A percentile compares a stretch with the other conserved stretches of the same genome.
These are phyloP conservation scores for Pterocles orientalis DNA, from an alignment of 2,113 vertebrate species.

Conservation along the genomic window DNA sequence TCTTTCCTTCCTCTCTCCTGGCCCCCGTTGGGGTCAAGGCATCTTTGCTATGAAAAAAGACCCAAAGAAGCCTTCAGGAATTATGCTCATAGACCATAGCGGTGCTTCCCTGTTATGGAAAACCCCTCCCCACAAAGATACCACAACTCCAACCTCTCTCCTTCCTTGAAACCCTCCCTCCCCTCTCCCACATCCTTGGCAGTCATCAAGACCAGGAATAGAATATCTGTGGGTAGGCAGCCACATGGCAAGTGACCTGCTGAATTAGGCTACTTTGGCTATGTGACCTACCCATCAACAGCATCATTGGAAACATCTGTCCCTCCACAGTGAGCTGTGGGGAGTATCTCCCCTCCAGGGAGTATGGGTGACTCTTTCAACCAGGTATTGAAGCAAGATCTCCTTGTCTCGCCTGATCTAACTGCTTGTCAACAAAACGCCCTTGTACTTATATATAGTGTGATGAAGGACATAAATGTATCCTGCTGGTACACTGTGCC, in stretches of 20 bases:
- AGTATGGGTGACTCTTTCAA: background rate
- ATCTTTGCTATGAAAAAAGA: background rate
- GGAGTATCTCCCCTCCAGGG: background rate
- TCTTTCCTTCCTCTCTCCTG: background rate
- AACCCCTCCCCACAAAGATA: background rate
- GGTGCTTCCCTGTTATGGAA: background rate
- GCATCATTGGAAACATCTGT: background rate
- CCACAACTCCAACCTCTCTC: background rate
- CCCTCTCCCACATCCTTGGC: background rate
- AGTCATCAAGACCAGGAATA: background rate
- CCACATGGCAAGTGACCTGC: rapidly evolving
- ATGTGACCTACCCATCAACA: background rate
- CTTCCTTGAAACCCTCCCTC: background rate
- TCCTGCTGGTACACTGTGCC: background rate
- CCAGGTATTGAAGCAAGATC: background rate
- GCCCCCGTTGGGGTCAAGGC: background rate
- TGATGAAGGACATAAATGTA: background rate
- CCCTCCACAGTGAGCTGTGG: background rate
- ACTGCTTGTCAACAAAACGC: background rate
- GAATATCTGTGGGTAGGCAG: background rate
- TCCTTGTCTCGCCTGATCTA: background rate
- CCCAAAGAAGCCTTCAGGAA: background rate
- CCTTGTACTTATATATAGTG: rapidly evolving
- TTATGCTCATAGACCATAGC: background rate
- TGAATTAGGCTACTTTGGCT: background rate